Evolutionary conservation across 2,113 vertebrate genomes (phyloP), one percentile per base, ranked within the genome.

Genomic region (Azemiops feae): DNA sequence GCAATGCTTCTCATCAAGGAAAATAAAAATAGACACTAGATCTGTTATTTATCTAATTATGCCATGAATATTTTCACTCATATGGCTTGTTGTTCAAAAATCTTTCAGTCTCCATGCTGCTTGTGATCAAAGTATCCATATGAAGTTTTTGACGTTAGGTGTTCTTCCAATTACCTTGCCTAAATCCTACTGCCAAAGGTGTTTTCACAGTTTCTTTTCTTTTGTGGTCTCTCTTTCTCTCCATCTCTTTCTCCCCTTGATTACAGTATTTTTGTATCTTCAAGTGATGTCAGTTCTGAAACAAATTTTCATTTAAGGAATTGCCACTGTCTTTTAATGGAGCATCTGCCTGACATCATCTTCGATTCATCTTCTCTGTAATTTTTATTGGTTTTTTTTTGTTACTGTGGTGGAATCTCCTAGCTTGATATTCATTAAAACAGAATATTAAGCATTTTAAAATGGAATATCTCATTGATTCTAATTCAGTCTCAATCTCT

Each of bases 1-100:
- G 98, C 98, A 98, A 98, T 97, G 98, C 98, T 98, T 98, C 98
- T 99, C 99, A 98, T 97, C 98, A 98, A 98, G 98, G 98, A 97
- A 97, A 97, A 98, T 98, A 98, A 98, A 98, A 98, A 98, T 98
- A 97, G 98, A 98, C 96, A 97, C 98, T 98, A 97, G 98, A 97
- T 97, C 97, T 98, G 98, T 98, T 98, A 98, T 98, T 98, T 98
- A 98, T 97, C 97, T 98, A 98, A 98, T 98, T 98, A 98, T 98
- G 97, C 98, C 97, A 97, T 96, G 97, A 98, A 98, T 98, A 98
- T 98, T 98, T 98, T 98, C 98, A 97, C 96, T 97, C 96, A 96
- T 97, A 97, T 97, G 96, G 96, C 96, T 97, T 98, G 97, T 98
- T 97, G 98, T 97, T 97, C 97, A 97, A 97, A 97, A 90, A 98